Percentiles rank a stretch among this genome's conserved stretches.
Evolutionary conservation across 2,113 vertebrate genomes (phyloP).

Genomic region (Recurvirostra avosetta): DNA sequence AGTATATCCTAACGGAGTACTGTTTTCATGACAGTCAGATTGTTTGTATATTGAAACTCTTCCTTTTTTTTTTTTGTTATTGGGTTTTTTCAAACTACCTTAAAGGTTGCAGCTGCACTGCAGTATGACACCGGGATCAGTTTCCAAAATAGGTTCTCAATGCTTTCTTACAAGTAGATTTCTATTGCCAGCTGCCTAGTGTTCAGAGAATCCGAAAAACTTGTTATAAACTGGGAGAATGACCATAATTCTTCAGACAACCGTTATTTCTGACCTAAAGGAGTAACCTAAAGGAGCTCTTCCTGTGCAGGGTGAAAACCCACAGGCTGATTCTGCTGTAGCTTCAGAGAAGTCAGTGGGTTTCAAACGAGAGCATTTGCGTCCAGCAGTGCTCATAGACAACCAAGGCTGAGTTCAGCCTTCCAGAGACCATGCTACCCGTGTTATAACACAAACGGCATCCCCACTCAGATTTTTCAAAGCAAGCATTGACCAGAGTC

Average conservation of each 20-base stretch:
- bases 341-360: background rate
- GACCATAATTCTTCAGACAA: background rate
- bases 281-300: background rate
- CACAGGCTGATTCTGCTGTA: background rate
- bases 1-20: accelerated
- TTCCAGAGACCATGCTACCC: background rate
- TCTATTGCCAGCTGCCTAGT: background rate
- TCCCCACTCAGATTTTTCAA: background rate
- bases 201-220: background rate
- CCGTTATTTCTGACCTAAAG: background rate
- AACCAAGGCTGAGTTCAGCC: background rate
- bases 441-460: background rate
- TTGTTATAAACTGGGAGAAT: background rate
- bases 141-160: background rate
- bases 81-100: background rate
- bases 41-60: background rate
- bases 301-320: background rate
- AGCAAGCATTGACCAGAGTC: background rate
- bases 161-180: background rate
- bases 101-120: background rate
- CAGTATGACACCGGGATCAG: background rate
- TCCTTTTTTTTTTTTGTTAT: too few species aligned
- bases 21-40: background rate
- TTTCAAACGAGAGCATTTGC: background rate
- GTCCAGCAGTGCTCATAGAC: background rate